Evolutionary conservation across 1,140 invertebrate species (phyloP), one percentile per base, ranked within the genome.

Genomic region (Hypsibius dujardini): DNA sequence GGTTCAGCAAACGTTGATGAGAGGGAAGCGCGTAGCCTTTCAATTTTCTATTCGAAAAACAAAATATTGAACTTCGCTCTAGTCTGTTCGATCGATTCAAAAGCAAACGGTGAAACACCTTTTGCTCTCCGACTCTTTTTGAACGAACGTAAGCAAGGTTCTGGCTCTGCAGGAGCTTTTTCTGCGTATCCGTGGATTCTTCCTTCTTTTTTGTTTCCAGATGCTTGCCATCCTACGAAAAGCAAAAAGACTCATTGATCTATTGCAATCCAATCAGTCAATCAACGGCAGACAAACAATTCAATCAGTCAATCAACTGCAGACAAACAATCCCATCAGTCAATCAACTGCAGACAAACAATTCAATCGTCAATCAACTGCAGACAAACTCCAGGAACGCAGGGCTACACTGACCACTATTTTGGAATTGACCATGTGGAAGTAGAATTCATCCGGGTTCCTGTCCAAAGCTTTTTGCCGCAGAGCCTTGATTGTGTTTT

Each of bases 381-480:
- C 28, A 28, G 28, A 28, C 28, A 28, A 28, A 28, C 28, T 28
- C 28, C 28, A 28, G 28, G 28, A 28, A 28, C 28, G 40, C 59
- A 70, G 45, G 42, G 47, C 2, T 46, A 42, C 62, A 74, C 74
- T 75, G 78, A 84, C 84, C 75, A 86, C 81, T 1, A 90, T 81
- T 80, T 87, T 85, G 1, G 92, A 92, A 78, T 92, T 93, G 50
- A 95, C 87, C 95, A 98, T 98, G 76, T 97, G 94, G 80, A 90
- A 93, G 78, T 95, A 90, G 80, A 97, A 98, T 81, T 98, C 95
- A 87, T 98, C 93, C 1, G 92, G 92, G 85, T 98, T 98, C 78
- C 86, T 90, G 76, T 95, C 88, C 15, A 94, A 79, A 0, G 91
- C 93, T 69, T 88, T 85, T 78, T 87, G 88, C 69, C 86, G 85